Percentiles rank a stretch among this genome's conserved stretches.
Evolutionary conservation across 2,888 invertebrate species (phyloP).

Genomic region (Tillus elongatus): DNA sequence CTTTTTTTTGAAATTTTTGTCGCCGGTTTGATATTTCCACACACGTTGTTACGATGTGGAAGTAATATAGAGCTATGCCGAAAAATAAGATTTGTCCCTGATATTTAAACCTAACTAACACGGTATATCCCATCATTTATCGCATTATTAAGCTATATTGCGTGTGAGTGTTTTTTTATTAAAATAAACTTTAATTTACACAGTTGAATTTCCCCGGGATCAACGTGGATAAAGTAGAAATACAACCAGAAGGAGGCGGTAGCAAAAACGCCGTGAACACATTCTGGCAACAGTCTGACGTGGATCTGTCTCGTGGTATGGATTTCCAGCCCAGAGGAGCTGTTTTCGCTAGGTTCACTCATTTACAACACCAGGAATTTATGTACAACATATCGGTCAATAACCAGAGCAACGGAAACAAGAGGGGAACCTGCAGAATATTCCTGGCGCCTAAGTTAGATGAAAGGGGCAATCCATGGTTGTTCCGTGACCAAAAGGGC

Average conservation of each 20-base stretch:
- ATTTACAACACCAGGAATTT: slow-evolving; percentile 66
- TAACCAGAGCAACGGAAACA: slow-evolving; percentile 33
- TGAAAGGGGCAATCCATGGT: slow-evolving; percentile 54
- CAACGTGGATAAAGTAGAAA: slow-evolving; percentile 48
- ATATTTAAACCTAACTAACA: too few species aligned
- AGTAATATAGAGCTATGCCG: too few species aligned
- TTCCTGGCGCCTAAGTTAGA: slow-evolving; percentile 58
- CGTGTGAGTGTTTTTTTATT: too few species aligned
- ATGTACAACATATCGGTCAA: slow-evolving; percentile 45
- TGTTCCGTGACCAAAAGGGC: slow-evolving; percentile 53
- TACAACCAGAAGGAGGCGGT: slow-evolving; percentile 46
- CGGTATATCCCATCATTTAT: too few species aligned
- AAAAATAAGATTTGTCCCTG: too few species aligned
- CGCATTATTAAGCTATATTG: too few species aligned
- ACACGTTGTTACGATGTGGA: too few species aligned
- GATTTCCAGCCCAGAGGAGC: slow-evolving; percentile 72
- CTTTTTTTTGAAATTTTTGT: too few species aligned
- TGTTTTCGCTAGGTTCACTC: slow-evolving; percentile 64
- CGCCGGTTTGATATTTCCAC: too few species aligned
- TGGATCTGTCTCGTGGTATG: slow-evolving; percentile 70
- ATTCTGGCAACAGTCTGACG: slow-evolving; percentile 71
- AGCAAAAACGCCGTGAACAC: slow-evolving; percentile 52
- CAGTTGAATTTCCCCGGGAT: slow-evolving; percentile 58
- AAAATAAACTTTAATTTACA: slow-evolving; percentile 13
- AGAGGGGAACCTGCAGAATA: slow-evolving; percentile 57